Percentiles rank a stretch among this genome's conserved stretches.
These are phyloP conservation scores for Coregonus clupeaformis DNA, from an alignment of 2,113 vertebrate genomes.

Conservation along the genomic window DNA sequence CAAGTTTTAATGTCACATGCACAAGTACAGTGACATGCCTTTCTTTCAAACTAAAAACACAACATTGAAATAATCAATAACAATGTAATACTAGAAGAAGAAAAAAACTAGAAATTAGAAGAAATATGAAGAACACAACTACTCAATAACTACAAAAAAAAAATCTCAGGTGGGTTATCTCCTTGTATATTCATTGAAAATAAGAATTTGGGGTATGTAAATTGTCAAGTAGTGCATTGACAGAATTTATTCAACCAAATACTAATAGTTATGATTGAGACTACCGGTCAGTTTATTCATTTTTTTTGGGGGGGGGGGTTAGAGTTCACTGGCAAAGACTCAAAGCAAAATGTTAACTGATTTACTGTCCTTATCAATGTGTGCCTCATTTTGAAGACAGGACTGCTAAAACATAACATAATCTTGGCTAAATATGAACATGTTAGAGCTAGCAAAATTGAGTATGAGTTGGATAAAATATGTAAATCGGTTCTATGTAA, in stretches of 20 bases:
- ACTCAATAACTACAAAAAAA: slow-evolving; percentile 20
- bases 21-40: too few species aligned
- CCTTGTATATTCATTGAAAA: background rate
- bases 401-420: too few species aligned
- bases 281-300: slow-evolving; percentile 25
- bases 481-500: background rate
- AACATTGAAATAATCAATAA: too few species aligned
- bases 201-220: background rate
- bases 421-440: too few species aligned
- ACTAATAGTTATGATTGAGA: background rate
- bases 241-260: background rate
- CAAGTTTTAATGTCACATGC: too few species aligned
- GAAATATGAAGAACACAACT: slow-evolving; percentile 5
- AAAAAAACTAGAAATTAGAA: too few species aligned
- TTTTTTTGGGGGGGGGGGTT: slow-evolving; percentile 33
- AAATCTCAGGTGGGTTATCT: background rate
- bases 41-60: too few species aligned
- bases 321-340: background rate
- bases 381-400: too few species aligned
- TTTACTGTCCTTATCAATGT: too few species aligned
- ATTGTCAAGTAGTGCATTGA: slow-evolving; percentile 15
- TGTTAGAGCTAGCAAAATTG: background rate
- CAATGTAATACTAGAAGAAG: too few species aligned
- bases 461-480: background rate
- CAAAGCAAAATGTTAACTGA: background rate